These are phyloP conservation scores for Grantiella picta DNA, from an alignment of 2,113 vertebrate species.

Conservation along the genomic window DNA sequence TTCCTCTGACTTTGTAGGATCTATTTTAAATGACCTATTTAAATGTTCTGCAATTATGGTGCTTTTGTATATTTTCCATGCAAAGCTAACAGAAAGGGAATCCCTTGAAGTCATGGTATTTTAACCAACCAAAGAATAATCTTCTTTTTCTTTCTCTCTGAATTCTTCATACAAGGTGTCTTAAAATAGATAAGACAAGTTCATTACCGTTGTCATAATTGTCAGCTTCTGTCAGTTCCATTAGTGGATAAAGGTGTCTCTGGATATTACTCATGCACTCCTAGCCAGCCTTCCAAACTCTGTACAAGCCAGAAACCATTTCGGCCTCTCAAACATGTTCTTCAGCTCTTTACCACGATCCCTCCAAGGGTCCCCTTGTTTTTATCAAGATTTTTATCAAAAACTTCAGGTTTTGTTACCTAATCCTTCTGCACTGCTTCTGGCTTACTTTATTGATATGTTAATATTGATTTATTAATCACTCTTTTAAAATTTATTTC, in stretches of 20 bases:
- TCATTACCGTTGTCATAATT: slow-evolving; percentile 7
- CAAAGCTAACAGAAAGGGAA: slow-evolving; percentile 12
- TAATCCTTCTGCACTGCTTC: background rate
- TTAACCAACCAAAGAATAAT: slow-evolving; percentile 19
- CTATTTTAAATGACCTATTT: slow-evolving; percentile 48
- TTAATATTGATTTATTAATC: background rate
- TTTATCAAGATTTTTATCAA: too few relatives aligned
- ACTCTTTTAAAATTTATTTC: slow-evolving; percentile 3
- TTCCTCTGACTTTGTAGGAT: background rate
- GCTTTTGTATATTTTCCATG: slow-evolving; percentile 18
- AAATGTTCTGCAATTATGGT: slow-evolving; percentile 39
- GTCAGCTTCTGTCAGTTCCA: slow-evolving; percentile 20
- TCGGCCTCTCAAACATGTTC: background rate
- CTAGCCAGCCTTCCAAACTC: background rate
- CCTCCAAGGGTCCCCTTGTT: background rate
- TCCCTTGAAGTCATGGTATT: slow-evolving; percentile 33
- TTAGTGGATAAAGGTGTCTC: slow-evolving; percentile 10
- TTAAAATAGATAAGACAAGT: slow-evolving; percentile 38
- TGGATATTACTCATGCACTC: background rate
- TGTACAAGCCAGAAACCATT: background rate
- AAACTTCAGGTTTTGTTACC: background rate
- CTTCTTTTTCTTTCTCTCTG: background rate
- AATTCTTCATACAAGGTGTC: background rate
- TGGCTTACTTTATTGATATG: background rate
- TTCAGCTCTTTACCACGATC: background rate